Base-by-base conservation (phyloP, 2,888 invertebrate species). In the Drosophila rubida region DNA sequence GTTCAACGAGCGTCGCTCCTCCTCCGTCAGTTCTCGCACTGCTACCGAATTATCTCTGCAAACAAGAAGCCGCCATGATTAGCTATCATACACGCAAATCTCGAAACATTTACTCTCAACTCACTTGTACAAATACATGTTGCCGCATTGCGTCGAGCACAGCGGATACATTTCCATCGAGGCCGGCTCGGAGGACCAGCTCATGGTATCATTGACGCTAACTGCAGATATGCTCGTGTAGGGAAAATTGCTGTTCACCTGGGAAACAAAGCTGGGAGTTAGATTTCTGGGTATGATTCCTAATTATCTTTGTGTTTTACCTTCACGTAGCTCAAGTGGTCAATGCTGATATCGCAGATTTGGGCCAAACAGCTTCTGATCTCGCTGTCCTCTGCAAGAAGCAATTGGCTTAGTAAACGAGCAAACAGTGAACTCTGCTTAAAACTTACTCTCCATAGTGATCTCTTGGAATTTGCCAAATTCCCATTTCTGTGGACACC, bases 41-140 rank as follows among this genome's bases (percentile, higher is more conserved):
- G 91, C 90, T 89, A 95, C 95, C 61, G 93, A 92, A 63, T 91
- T 93, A 92, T 96, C 95, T 89, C 95, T 95, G 80, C 25, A 53
- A 69, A 3, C 19, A 19, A 3, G 19, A 19, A 19, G 32, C 22
- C 4, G 14, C 1, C 7, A 25, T 6, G 7, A 37, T 30, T 39
- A 46, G 16, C 41, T 25, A 6, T 0, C 25, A 6, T 6, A 6
- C 25, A 25, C 4, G 25, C 7, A 39, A 2, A 30, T 7, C 23
- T 7, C 23, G 9, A 1, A 4, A 13, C 0, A 4, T 8, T 9
- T 16, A 32, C 7, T 2, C 2, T 14, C 6, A 23, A 78, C 83
- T 88, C 75, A 95, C 95, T 94, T 95, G 92, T 94, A 96, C 84
- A 94, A 94, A 81, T 95, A 93, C 58, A 95, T 93, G 80, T 93